Conservation (phyloP, 2,113 vertebrate species). For the Mustela lutreola region DNA sequence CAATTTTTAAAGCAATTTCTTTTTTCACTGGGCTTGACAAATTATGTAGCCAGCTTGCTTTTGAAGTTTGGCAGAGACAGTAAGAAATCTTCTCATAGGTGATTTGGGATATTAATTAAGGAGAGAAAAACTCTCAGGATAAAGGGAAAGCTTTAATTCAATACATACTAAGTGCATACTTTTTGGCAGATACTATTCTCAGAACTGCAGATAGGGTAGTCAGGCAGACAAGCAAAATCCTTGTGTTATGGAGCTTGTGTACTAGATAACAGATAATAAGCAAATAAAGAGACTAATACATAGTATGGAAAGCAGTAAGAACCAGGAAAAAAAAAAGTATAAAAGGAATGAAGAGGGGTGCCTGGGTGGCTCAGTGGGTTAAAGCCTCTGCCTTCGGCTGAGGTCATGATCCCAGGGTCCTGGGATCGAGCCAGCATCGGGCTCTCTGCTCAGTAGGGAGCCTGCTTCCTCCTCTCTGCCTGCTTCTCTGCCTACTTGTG, state of each 20-base stretch:
- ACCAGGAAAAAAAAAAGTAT: neutral
- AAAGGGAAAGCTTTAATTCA: neutral
- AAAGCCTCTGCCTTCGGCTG: too few species aligned
- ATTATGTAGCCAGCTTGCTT: neutral
- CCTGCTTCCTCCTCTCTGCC: too few species aligned
- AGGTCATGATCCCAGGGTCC: too few species aligned
- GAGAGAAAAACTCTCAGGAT: neutral
- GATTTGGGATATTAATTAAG: constrained; percentile 17
- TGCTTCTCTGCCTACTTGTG: too few species aligned
- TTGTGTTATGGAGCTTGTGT: neutral
- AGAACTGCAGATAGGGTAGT: neutral
- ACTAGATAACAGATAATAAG: neutral
- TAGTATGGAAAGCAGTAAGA: neutral
- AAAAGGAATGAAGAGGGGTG: neutral
- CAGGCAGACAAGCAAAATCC: neutral
- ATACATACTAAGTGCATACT: neutral
- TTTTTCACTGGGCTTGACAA: neutral
- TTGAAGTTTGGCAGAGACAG: neutral
- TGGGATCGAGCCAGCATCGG: too few species aligned
- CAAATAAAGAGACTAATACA: neutral
- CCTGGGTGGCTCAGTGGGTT: too few species aligned
- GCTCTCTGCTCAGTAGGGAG: too few species aligned
- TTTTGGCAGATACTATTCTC: neutral
- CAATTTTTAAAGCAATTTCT: neutral
- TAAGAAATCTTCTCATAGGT: neutral